Evolutionary conservation across 1,140 invertebrate genomes (phyloP).

Genomic region (Scaptodrosophila lebanonensis): DNA sequence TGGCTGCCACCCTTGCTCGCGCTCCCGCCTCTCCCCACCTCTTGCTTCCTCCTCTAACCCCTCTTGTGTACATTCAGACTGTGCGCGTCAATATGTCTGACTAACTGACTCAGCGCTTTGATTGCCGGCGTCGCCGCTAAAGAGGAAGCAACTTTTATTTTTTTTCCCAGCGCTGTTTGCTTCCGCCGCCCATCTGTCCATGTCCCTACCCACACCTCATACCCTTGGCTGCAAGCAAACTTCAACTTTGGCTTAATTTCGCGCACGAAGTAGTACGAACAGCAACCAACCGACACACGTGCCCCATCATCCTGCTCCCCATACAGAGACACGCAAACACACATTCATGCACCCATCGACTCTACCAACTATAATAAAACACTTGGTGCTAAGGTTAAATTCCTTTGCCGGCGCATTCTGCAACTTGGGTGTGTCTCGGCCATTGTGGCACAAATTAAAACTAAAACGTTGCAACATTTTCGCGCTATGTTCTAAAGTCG

Average conservation of each 20-base stretch:
- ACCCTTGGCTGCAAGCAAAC: constrained; percentile 21
- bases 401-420: constrained; percentile 20
- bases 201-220: neutral
- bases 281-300: constrained; percentile 11
- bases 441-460: constrained; percentile 45
- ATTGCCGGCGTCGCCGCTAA: constrained; percentile 45
- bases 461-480: constrained; percentile 66
- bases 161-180: constrained; percentile 52
- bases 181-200: constrained; percentile 30
- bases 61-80: too few species aligned
- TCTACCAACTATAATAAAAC: constrained; percentile 69
- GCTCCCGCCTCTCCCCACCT: neutral
- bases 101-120: constrained; percentile 73
- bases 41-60: constrained; percentile 27
- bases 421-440: constrained; percentile 2
- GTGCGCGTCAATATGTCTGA: constrained; percentile 67
- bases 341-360: constrained; percentile 60
- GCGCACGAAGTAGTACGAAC: constrained; percentile 59
- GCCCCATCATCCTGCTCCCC: constrained; percentile 33
- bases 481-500: constrained; percentile 53
- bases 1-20: constrained; percentile 14
- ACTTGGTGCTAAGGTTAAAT: constrained; percentile 71
- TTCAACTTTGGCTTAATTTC: constrained; percentile 70
- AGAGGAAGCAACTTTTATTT: constrained; percentile 64
- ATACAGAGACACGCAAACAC: constrained; percentile 8